A percentile compares a stretch with the other conserved stretches of the same genome.
phyloP scores from a whole-genome alignment of 2,888 invertebrate genomes.

The Ennomos quercinarius region DNA sequence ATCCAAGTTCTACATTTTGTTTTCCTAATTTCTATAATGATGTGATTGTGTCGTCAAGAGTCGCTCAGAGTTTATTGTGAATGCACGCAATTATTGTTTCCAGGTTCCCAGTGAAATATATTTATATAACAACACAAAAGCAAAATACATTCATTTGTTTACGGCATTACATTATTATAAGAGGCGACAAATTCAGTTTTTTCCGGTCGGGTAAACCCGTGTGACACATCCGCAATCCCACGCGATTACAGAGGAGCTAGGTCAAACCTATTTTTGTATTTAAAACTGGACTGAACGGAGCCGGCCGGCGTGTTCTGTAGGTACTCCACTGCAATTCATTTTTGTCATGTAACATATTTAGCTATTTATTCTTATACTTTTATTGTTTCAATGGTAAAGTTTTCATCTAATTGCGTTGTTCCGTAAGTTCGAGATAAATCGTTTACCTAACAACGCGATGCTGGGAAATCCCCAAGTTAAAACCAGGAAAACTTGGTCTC shows the following conservation, averaged over 20 bases:
- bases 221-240: conserved; percentile 71
- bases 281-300: conserved; percentile 58
- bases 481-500: conserved; percentile 26
- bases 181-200: conserved; percentile 55
- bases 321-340: conserved; percentile 43
- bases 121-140: conserved; percentile 17
- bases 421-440: no score
- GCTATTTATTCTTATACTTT: no score
- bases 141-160: conserved; percentile 24
- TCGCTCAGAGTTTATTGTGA: neutral
- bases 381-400: no score
- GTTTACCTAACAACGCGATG: conserved; percentile 6
- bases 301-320: conserved; percentile 37
- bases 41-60: neutral
- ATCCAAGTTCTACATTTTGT: no score
- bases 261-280: conserved; percentile 70
- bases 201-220: conserved; percentile 69
- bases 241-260: conserved; percentile 63
- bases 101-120: conserved; percentile 5
- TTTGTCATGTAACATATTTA: conserved; percentile 36
- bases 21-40: no score
- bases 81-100: neutral
- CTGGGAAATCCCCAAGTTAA: conserved; percentile 32
- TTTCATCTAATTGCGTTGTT: no score
- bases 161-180: conserved; percentile 47